These are phyloP conservation scores for Argynnis bischoffii DNA, from an alignment of 2,888 invertebrate genomes.

Conservation along the genomic window DNA sequence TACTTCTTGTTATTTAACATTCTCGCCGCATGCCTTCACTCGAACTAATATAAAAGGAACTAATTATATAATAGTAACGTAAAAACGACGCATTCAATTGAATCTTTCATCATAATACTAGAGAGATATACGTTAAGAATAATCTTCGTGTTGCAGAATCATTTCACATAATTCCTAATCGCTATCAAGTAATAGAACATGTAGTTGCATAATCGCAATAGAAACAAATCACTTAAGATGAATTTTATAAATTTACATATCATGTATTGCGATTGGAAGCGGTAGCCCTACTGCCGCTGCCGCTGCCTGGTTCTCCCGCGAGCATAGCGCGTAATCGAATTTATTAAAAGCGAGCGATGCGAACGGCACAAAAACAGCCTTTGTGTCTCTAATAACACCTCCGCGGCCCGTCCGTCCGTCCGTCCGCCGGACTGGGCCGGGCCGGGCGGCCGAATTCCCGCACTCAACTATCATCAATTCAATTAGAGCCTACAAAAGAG, in stretches of 20 bases:
- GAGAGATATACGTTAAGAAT: background rate
- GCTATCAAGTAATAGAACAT: background rate
- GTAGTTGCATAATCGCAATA: too few relatives aligned
- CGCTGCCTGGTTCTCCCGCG: background rate
- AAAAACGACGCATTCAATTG: background rate
- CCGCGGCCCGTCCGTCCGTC: background rate
- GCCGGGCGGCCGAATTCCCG: slow-evolving; percentile 20
- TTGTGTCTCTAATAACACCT: slow-evolving; percentile 33
- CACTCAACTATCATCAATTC: slow-evolving; percentile 33
- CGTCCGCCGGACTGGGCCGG: background rate
- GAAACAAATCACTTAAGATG: too few relatives aligned
- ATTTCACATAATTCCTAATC: background rate
- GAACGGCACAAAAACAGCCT: slow-evolving; percentile 29
- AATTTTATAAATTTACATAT: too few relatives aligned
- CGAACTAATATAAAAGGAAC: background rate
- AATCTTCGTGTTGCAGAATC: background rate
- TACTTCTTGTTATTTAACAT: slow-evolving; percentile 8
- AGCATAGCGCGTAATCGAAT: slow-evolving; percentile 40
- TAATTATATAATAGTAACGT: background rate
- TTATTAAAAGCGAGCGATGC: slow-evolving; percentile 40
- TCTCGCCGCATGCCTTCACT: slow-evolving; percentile 1
- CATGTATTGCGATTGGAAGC: background rate
- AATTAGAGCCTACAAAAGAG: slow-evolving; percentile 33
- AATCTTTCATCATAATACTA: background rate
- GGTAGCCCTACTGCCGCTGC: slow-evolving; percentile 2